Base-by-base conservation (phyloP, 2,888 invertebrate species). In the Pyrrhosoma nymphula region DNA sequence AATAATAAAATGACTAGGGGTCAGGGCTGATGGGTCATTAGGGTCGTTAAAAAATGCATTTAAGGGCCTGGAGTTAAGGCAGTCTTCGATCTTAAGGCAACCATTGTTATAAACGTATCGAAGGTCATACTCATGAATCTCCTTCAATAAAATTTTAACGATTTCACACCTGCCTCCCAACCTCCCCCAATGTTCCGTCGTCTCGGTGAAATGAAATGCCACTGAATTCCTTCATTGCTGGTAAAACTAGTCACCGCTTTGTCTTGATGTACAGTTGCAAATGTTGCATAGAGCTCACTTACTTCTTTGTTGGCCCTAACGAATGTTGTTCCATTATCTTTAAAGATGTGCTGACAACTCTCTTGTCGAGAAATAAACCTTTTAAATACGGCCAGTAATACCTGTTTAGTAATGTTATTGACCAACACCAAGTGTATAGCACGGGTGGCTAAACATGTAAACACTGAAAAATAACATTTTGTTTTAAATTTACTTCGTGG, bases 111-210 rank as follows among this genome's bases (percentile, higher is more conserved):
- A 14, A 88, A 88, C 20, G 16, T 12, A 35, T 88, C n/a, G n/a
- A 69, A 26, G 69, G 8, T 69, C 26, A 69, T 55, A 8, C n/a
- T 4, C n/a, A 55, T 47, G 55, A 90, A 10, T 47, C 39, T 90
- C 10, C 39, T 39, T 47, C 10, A n/a, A 26, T 69, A 26, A 69
- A 26, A 69, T n/a, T 69, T 69, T 3, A 69, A n/a, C 4, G 55
- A 55, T 20, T 90, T 90, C 6, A 90, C 55, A 4, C 47, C 90
- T 26, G 90, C 90, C 55, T 90, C 90, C 90, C 90, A 90, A 16
- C 39, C 8, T 55, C 55, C 90, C 6, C 55, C 90, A 90, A 90
- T 55, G 55, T 90, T 56, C 8, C 56, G 90, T 26, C 56, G 1
- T 26, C 56, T 20, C 8, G 55, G 55, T 39, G 88, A 4, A 26